Evolutionary conservation across 2,113 vertebrate genomes (phyloP), one percentile per base, ranked within the genome.

Genomic region (Aramus guarauna): DNA sequence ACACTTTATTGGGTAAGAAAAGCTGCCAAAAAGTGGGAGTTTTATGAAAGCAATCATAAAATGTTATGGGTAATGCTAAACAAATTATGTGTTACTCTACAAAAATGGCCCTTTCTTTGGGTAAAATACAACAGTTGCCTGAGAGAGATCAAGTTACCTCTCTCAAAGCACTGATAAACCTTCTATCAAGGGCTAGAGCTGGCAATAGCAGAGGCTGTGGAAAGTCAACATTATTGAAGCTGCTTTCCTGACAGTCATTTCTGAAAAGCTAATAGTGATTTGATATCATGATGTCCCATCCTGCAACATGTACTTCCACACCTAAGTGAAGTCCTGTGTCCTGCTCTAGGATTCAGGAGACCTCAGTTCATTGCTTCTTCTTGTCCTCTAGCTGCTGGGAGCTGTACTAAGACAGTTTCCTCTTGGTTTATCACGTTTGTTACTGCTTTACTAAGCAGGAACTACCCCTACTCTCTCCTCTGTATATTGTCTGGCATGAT

Each of bases 31-130:
- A 94, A 90, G 93, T 83, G 79, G 90, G 94, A 94, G 89, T 91
- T 97, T 96, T 94, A 89, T 96, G 66, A 92, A 96, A 94, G 88
- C 73, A 90, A 79, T 83, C 89, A 93, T 92, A 95, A 95, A 96
- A 94, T 64, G 66, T 97, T 95, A 91, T 63, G 63, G 71, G 67
- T 82, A 94, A 93, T 92, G 95, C 82, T 92, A 96, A 97, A 97
- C 94, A 94, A 95, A 97, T 85, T 79, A 88, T 78, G 84, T 90
- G 72, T 81, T 94, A 95, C 88, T 90, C 87, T 69, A 94, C 73
- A 88, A 68, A 82, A 96, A 84, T 26, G 56, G 39, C 43, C 58
- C 27, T 92, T 94, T 91, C 48, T 88, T 88, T 89, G 37, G 66
- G 36, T 79, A 78, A 94, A 91, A 88, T 69, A 5, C 47, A 95